These are phyloP conservation scores for Aleiodes alternator DNA, from an alignment of 2,888 invertebrate genomes.

Conservation along the genomic window DNA sequence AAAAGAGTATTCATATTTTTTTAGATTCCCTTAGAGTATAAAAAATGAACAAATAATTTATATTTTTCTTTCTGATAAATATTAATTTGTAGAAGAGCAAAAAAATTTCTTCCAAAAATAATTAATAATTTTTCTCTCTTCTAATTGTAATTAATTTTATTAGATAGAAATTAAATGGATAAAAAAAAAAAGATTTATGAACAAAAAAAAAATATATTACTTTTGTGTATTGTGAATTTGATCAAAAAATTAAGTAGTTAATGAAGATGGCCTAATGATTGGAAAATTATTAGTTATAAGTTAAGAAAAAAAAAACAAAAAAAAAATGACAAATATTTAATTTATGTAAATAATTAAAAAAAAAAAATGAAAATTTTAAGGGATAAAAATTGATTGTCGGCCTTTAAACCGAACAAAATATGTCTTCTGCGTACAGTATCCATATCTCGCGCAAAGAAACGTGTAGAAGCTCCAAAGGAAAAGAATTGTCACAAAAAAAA, in stretches of 20 bases:
- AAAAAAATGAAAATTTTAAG: constrained; percentile 12
- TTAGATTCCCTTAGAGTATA: too few relatives aligned
- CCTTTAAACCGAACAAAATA: constrained; percentile 15
- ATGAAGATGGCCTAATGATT: constrained; percentile 25
- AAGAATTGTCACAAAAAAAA: too few relatives aligned
- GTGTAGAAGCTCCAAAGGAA: not conserved
- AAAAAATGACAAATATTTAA: constrained; percentile 16
- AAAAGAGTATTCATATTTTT: too few relatives aligned
- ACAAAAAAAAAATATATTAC: not conserved
- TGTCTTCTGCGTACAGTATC: constrained; percentile 35
- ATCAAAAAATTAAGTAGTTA: constrained; percentile 16
- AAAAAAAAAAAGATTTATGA: not conserved
- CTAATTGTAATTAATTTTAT: constrained; percentile 4
- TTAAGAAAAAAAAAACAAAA: not conserved
- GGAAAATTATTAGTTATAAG: constrained; percentile 3
- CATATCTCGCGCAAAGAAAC: constrained; percentile 23
- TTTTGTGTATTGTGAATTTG: constrained; percentile 12
- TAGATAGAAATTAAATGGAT: constrained; percentile 5
- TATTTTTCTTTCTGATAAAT: too few relatives aligned
- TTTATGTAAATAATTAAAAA: constrained; percentile 19
- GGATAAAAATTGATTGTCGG: constrained; percentile 2
- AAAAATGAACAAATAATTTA: too few relatives aligned
- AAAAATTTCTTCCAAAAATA: constrained; percentile 29
- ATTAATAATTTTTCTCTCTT: constrained; percentile 24
- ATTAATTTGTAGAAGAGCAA: constrained; percentile 13